phyloP scores from a whole-genome alignment of 2,113 vertebrate genomes.

The Hippolais icterina region DNA sequence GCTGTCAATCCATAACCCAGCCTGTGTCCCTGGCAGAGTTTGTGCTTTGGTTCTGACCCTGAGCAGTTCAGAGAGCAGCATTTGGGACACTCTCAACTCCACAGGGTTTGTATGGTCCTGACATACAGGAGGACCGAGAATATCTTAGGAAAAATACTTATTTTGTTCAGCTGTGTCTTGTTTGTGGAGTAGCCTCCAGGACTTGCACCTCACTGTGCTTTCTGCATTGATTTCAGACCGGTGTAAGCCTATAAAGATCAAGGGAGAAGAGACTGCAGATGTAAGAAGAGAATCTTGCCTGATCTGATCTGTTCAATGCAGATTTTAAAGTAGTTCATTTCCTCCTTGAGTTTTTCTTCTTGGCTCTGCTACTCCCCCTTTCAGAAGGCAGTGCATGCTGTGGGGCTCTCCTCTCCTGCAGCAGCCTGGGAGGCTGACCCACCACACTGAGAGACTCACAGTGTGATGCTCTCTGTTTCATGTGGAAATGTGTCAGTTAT shows the following conservation, averaged over 20 bases:
- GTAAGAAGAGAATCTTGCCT: background rate
- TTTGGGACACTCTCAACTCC: background rate
- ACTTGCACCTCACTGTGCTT: background rate
- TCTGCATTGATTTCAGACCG: background rate
- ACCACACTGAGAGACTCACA: background rate
- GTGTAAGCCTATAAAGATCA: background rate
- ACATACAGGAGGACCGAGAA: background rate
- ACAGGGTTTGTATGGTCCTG: background rate
- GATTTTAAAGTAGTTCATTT: background rate
- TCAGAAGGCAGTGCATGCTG: background rate
- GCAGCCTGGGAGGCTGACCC: background rate
- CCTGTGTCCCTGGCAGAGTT: background rate
- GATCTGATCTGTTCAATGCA: background rate
- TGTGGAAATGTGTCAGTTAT: background rate
- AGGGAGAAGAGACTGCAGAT: background rate
- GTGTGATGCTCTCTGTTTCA: background rate
- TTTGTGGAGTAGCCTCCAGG: background rate
- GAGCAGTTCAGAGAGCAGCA: background rate
- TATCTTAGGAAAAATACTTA: background rate
- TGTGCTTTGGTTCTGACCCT: background rate
- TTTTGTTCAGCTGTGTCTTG: background rate
- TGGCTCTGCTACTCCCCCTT: background rate
- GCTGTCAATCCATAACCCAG: background rate
- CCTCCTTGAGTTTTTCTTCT: background rate
- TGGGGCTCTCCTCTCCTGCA: background rate